Conservation (phyloP, 2,113 vertebrate genomes). For the Narcine bancroftii region DNA sequence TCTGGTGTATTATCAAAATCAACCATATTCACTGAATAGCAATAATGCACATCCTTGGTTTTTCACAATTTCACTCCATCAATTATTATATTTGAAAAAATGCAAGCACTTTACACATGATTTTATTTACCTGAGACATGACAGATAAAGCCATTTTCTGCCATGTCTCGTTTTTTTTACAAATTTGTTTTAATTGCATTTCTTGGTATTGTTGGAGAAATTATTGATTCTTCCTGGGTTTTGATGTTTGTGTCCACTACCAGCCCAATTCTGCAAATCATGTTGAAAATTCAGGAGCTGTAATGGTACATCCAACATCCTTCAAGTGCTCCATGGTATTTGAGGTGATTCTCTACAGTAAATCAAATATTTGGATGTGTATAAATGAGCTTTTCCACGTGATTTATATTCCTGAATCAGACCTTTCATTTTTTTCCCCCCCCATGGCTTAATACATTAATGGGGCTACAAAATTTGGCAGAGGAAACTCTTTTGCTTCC, state of each 20-base stretch:
- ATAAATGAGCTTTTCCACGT: neutral
- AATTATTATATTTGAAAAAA: neutral
- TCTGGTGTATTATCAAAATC: constrained; percentile 71
- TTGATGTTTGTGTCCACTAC: neutral
- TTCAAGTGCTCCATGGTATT: neutral
- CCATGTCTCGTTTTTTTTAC: neutral
- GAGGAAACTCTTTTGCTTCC: neutral
- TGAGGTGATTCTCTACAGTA: neutral
- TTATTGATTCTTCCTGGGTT: neutral
- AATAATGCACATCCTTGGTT: neutral
- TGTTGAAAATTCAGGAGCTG: neutral
- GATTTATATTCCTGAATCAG: neutral
- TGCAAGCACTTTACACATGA: neutral
- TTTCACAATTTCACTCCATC: neutral
- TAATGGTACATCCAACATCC: neutral
- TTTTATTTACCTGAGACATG: neutral
- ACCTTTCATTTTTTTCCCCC: neutral
- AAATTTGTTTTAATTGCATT: no score
- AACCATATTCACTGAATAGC: neutral
- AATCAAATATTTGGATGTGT: neutral
- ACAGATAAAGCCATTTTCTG: neutral
- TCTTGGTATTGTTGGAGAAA: neutral
- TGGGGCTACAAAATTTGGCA: neutral
- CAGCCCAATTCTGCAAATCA: neutral
- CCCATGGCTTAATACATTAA: neutral